phyloP scores from a whole-genome alignment of 2,888 invertebrate genomes.

The Oasisia sp. region DNA sequence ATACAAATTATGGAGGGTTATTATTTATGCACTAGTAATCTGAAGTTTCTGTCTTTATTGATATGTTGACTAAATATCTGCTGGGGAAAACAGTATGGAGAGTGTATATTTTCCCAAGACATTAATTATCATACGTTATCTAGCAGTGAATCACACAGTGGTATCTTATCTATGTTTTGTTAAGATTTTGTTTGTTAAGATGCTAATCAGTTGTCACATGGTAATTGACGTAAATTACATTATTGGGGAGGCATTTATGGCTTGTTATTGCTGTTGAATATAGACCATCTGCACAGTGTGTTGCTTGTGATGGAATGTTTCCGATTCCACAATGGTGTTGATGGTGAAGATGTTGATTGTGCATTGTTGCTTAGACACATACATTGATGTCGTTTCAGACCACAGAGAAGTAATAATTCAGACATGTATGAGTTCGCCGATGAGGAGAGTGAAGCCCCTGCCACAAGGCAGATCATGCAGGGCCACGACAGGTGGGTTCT shows the following conservation, averaged over 20 bases:
- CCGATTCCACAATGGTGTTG: background rate
- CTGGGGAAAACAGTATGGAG: background rate
- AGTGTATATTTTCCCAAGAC: background rate
- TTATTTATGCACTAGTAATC: no score
- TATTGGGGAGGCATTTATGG: no score
- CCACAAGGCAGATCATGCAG: conserved; percentile 82
- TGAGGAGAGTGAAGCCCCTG: conserved; percentile 69
- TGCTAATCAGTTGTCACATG: background rate
- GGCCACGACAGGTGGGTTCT: conserved; percentile 81
- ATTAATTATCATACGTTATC: background rate
- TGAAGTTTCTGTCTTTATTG: background rate
- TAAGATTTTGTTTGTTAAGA: background rate
- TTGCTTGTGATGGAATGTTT: background rate
- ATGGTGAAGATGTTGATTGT: background rate
- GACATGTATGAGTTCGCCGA: background rate
- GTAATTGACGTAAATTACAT: background rate
- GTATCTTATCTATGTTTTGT: background rate
- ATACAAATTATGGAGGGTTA: no score
- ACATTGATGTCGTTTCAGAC: background rate
- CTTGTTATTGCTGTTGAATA: background rate
- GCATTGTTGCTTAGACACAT: background rate
- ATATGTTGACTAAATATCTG: background rate
- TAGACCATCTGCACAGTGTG: background rate
- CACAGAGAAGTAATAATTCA: background rate
- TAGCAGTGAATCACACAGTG: background rate